Percentiles rank a stretch among this genome's conserved stretches.
phyloP scores from a whole-genome alignment of 2,797 vertebrate species.

The Apodemus agrarius region DNA sequence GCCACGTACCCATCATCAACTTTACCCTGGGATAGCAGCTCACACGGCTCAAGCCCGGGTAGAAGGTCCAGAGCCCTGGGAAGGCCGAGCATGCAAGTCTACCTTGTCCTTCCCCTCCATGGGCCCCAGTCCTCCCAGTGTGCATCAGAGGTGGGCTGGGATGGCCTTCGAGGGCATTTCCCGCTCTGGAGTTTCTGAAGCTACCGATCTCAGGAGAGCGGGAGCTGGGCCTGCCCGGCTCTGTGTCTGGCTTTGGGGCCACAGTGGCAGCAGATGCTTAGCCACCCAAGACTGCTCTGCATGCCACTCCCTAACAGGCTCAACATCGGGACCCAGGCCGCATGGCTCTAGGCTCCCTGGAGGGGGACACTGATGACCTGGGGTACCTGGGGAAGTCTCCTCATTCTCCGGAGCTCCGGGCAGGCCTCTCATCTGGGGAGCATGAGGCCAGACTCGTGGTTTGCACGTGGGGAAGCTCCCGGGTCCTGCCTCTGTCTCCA shows the following conservation, averaged over 20 bases:
- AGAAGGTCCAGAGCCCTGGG: too few relatives aligned
- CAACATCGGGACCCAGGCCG: background rate
- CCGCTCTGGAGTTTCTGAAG: background rate
- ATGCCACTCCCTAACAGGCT: background rate
- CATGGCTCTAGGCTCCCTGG: background rate
- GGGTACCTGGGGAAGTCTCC: background rate
- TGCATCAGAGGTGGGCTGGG: background rate
- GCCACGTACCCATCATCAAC: background rate
- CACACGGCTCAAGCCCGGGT: too few relatives aligned
- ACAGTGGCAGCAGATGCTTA: fast-evolving
- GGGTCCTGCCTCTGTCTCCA: background rate
- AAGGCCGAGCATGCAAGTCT: background rate
- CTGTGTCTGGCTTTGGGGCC: background rate
- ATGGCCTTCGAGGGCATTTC: background rate
- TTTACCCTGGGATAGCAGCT: background rate
- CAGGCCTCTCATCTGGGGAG: background rate
- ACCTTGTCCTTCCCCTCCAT: background rate
- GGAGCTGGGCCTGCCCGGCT: background rate
- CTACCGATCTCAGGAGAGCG: fast-evolving
- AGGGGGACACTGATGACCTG: background rate
- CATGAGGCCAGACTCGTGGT: background rate
- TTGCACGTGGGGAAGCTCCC: background rate
- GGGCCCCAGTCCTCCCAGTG: background rate
- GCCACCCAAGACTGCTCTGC: background rate
- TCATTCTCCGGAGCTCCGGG: background rate